A percentile compares a stretch with the other conserved stretches of the same genome.
These are phyloP conservation scores for Drosophila formosana DNA, from an alignment of 2,888 invertebrate genomes.

Conservation along the genomic window DNA sequence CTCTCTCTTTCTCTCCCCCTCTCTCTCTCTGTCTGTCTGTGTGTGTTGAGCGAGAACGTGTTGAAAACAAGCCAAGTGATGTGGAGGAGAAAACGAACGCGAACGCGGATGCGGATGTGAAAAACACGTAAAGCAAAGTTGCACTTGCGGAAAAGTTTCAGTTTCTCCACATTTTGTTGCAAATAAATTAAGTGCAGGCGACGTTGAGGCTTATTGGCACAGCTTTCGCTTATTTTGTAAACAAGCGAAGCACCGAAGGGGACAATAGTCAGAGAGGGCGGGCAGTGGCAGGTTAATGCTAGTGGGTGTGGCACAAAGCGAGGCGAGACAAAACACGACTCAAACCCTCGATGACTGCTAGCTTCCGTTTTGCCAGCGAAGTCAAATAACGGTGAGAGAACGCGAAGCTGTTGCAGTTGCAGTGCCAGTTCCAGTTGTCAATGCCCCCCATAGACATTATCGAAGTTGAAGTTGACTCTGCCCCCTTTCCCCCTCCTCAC, in stretches of 20 bases:
- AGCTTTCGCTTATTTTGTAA: slow-evolving; percentile 72
- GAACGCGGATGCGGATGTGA: slow-evolving; percentile 24
- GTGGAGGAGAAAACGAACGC: slow-evolving; percentile 13
- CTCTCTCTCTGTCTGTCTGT: background rate
- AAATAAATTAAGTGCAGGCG: slow-evolving; percentile 77
- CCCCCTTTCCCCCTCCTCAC: no score
- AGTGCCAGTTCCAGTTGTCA: slow-evolving; percentile 37
- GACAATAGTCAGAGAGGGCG: no score
- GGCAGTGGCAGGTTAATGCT: background rate
- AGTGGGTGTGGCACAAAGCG: slow-evolving; percentile 7
- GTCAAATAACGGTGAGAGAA: slow-evolving; percentile 57
- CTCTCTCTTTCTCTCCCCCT: background rate
- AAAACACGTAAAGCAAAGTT: slow-evolving; percentile 73
- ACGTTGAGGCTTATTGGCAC: slow-evolving; percentile 75
- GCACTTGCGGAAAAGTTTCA: slow-evolving; percentile 73
- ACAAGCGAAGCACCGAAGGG: slow-evolving; percentile 40
- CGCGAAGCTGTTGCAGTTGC: slow-evolving; percentile 48
- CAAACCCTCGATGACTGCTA: slow-evolving; percentile 21
- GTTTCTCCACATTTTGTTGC: slow-evolving; percentile 64
- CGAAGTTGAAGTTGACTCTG: slow-evolving; percentile 8
- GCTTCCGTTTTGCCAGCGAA: slow-evolving; percentile 63
- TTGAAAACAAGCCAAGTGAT: slow-evolving; percentile 68
- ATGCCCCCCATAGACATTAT: slow-evolving; percentile 54
- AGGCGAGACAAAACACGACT: slow-evolving; percentile 17
- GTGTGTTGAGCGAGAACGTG: slow-evolving; percentile 28